Percentiles rank a stretch among this genome's conserved stretches.
These are phyloP conservation scores for Antedon mediterranea DNA, from an alignment of 53 echinoderm and acorn worm genomes.

Conservation along the genomic window DNA sequence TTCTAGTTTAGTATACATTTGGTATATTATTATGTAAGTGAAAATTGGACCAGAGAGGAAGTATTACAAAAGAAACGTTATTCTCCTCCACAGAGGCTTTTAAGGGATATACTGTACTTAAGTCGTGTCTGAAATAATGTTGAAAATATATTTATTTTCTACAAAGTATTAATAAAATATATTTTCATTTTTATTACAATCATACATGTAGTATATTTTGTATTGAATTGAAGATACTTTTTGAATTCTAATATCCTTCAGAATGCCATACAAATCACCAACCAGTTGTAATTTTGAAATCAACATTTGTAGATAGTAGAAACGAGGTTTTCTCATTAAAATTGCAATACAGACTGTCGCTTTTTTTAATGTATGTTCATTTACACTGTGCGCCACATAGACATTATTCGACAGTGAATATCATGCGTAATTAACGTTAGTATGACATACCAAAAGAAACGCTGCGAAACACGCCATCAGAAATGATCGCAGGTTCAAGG, in stretches of 20 bases:
- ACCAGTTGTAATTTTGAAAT: not conserved
- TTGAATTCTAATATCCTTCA: not conserved
- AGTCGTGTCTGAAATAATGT: no score
- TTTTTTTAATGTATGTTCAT: not conserved
- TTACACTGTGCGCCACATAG: not conserved
- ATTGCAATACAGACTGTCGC: not conserved
- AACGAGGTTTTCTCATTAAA: not conserved
- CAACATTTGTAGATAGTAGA: not conserved
- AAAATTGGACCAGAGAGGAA: no score
- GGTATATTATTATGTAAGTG: no score
- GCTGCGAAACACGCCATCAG: not conserved
- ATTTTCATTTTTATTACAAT: no score
- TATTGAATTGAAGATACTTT: not conserved
- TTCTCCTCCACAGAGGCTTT: no score
- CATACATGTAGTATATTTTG: not conserved
- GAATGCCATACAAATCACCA: not conserved
- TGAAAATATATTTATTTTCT: no score
- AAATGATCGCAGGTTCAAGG: not conserved
- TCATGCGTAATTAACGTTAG: not conserved
- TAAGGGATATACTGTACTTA: no score
- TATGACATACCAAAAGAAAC: not conserved
- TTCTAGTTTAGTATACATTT: no score
- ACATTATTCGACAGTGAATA: not conserved
- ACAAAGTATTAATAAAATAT: no score
- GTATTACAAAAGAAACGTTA: no score